phyloP scores from a whole-genome alignment of 1,140 invertebrate genomes.

The Cecropterus lyciades region DNA sequence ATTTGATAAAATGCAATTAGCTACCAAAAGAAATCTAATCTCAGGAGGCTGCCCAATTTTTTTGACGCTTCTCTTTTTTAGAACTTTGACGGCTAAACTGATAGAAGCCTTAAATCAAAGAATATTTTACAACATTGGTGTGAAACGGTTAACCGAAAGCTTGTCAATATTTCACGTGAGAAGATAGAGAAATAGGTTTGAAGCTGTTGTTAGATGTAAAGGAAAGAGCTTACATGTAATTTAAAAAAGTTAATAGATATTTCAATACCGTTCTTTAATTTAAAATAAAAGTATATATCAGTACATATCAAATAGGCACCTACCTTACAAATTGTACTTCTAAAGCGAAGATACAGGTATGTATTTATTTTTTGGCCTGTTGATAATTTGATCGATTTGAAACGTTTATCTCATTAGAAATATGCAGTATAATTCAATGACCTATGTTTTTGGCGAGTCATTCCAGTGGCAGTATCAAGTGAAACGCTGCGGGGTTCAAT shows the following conservation, averaged over 20 bases:
- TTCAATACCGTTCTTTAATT: no score
- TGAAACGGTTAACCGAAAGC: background rate
- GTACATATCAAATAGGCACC: no score
- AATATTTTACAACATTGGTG: slow-evolving; percentile 6
- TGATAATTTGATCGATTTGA: background rate
- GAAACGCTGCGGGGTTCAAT: slow-evolving; percentile 73
- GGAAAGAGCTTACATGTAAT: no score
- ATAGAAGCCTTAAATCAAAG: slow-evolving; percentile 43
- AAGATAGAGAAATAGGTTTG: background rate
- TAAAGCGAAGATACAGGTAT: no score
- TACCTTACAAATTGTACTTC: no score
- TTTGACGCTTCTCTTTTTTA: slow-evolving; percentile 70
- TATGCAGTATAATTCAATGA: slow-evolving; percentile 32
- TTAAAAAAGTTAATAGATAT: no score
- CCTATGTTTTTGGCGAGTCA: slow-evolving; percentile 64
- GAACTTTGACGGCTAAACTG: slow-evolving; percentile 57
- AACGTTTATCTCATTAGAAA: slow-evolving; percentile 35
- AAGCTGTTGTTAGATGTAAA: no score
- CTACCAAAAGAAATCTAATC: slow-evolving; percentile 83
- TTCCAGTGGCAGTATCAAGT: slow-evolving; percentile 79
- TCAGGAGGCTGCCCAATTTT: slow-evolving; percentile 69
- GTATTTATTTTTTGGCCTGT: background rate
- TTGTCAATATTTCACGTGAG: background rate
- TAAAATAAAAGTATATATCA: no score
- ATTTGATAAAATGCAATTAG: slow-evolving; percentile 84